Evolutionary conservation across 2,888 invertebrate species (phyloP).

Genomic region (Camponotus fellah): DNA sequence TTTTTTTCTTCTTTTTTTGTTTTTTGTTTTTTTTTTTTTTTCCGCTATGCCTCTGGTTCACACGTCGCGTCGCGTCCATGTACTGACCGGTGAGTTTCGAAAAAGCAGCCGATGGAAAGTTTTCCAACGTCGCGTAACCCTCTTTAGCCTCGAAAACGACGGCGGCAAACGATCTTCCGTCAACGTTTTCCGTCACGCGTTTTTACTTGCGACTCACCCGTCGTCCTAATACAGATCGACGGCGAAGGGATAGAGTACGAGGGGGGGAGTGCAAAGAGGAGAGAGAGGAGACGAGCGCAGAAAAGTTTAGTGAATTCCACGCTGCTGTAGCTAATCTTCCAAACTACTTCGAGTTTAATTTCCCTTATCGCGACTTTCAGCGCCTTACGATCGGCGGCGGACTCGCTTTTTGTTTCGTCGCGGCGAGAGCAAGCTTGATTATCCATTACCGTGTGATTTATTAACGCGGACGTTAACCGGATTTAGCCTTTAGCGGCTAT

Average conservation of each 20-base stretch:
- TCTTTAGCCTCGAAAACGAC: constrained; percentile 57
- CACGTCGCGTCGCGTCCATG: constrained; percentile 48
- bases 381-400: constrained; percentile 53
- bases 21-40: neutral
- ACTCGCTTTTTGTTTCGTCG: constrained; percentile 48
- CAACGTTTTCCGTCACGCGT: constrained; percentile 59
- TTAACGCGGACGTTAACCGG: constrained; percentile 47
- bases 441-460: constrained; percentile 47
- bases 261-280: neutral
- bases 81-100: constrained; percentile 45
- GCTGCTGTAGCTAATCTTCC: constrained; percentile 62
- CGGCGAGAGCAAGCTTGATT: constrained; percentile 43
- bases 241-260: constrained; percentile 22
- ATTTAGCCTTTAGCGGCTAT: constrained; percentile 44
- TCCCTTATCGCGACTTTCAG: constrained; percentile 58
- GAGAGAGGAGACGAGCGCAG: neutral
- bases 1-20: neutral
- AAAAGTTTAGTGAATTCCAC: constrained; percentile 67
- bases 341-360: constrained; percentile 66
- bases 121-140: constrained; percentile 53
- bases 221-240: constrained; percentile 63
- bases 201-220: constrained; percentile 58
- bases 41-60: constrained; percentile 16
- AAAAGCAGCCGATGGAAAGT: constrained; percentile 57
- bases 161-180: constrained; percentile 61